Base-by-base conservation (phyloP, 1,140 invertebrate genomes). In the Kradibia gibbosae region DNA sequence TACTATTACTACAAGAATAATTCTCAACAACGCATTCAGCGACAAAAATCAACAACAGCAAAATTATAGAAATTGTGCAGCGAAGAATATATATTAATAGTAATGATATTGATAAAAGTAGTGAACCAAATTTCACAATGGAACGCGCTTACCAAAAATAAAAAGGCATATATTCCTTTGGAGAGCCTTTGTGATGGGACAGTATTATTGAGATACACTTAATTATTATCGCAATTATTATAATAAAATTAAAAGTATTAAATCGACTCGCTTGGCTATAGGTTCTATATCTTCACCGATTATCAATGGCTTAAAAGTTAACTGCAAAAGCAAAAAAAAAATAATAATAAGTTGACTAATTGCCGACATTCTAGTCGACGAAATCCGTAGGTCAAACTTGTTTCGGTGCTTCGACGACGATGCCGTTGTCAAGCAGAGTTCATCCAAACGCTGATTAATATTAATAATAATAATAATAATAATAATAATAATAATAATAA, bases 61-160 rank as follows among this genome's bases (percentile, higher is more conserved):
- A 13, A 42, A 57, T 65, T 74, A 76, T 70, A 76, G 55, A 31
- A 70, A 75, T 70, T 36, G 57, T 62, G 13, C 48, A 55, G 31
- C 60, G 60, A 65, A 80, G 25, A 31, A 67, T 74, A 74, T 74
- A 74, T 60, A n/a, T 53, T 53, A 53, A 76, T 71, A 53, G 34
- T 67, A 55, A 70, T 76, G 36, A 75, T 81, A 57, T 70, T 11
- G 62, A 75, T 81, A 55, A 76, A 8, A 76, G 60, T 77, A 67
- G 77, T 60, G 17, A 83, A 86, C 86, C 80, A 86, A 81, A 85
- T 85, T 87, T 86, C 85, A 88, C 84, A 88, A n/a, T 81, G 83
- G 84, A 86, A 86, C 86, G 88, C 89, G 88, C 88, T 70, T 90
- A 88, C 48, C 13, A 53, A 36, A 71, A 65, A 13, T 70, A 74